Percentiles rank a stretch among this genome's conserved stretches.
Evolutionary conservation across 2,113 vertebrate species (phyloP).

Genomic region (Notiomystis cincta): DNA sequence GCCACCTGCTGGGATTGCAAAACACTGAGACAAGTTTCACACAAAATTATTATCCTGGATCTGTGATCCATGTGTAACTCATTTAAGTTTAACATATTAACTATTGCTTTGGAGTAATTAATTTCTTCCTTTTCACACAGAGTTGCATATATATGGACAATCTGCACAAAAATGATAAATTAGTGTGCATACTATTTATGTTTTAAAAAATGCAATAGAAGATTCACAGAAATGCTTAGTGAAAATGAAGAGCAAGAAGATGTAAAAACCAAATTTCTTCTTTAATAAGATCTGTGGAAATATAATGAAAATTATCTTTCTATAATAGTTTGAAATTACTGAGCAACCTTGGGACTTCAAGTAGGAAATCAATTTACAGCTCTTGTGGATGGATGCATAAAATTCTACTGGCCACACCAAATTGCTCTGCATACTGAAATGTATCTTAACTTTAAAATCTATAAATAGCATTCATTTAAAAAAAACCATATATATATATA

Average conservation of each 20-base stretch:
- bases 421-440: neutral
- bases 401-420: constrained; percentile 3
- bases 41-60: neutral
- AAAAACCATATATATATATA: neutral
- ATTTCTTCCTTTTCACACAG: neutral
- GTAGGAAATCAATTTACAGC: constrained; percentile 52
- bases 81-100: neutral
- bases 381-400: neutral
- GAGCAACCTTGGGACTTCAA: constrained; percentile 36
- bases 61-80: neutral
- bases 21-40: neutral
- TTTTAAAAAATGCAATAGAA: neutral
- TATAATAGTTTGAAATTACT: constrained; percentile 35
- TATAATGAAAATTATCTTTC: constrained; percentile 22
- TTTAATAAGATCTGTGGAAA: neutral
- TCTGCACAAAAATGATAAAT: neutral
- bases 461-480: neutral
- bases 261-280: neutral
- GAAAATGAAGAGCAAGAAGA: neutral
- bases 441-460: neutral
- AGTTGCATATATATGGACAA: neutral
- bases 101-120: neutral
- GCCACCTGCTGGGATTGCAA: neutral
- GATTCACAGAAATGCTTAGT: neutral
- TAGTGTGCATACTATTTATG: neutral